Base-by-base conservation (phyloP, 2,888 invertebrate genomes). In the Hemicrepidius hirtus region DNA sequence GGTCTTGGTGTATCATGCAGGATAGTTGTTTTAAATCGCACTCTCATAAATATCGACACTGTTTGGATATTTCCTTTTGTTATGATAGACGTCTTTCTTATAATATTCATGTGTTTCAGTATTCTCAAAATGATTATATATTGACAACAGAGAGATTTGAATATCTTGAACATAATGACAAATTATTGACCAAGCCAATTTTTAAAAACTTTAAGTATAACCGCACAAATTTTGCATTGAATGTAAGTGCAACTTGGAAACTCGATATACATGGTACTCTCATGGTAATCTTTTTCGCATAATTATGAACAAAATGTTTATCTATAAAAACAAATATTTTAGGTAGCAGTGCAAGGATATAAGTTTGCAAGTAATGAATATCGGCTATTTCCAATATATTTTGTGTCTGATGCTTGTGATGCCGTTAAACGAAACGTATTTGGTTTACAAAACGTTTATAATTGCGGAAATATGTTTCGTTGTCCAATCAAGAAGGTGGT, bases 331-430 rank as follows among this genome's bases (percentile, higher is more conserved):
- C 6, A 18, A 9, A 46, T 13, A 41, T 13, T 41, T 4, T 18
- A 46, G 46, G 6, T 7, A 1, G 2, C 6, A 16, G 16, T 18
- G 7, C 18, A 46, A 18, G 46, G 16, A 9, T 18, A 46, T 10
- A 46, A 46, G 7, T 46, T 46, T 46, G 4, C 5, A 1, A 46
- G 46, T 5, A 46, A 46, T 46, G 46, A 46, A 18, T 46, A 46
- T 18, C 18, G 46, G 0, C 9, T 7, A 1, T 46, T 16, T 46
- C 18, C 46, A 6, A 1, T 46, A 0, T 3, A 0, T 16, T 46
- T 46, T 10, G 3, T 5, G 18, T 7, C 6, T 16, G 16, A 46
- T 5, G 6, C 20, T 5, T 46, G 46, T 10, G 20, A 4, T 9
- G 13, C 4, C 1, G 5, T 46, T 1, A 4, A 16, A 18, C 4